phyloP scores from a whole-genome alignment of 1,140 invertebrate species.

The Idris sp. region DNA sequence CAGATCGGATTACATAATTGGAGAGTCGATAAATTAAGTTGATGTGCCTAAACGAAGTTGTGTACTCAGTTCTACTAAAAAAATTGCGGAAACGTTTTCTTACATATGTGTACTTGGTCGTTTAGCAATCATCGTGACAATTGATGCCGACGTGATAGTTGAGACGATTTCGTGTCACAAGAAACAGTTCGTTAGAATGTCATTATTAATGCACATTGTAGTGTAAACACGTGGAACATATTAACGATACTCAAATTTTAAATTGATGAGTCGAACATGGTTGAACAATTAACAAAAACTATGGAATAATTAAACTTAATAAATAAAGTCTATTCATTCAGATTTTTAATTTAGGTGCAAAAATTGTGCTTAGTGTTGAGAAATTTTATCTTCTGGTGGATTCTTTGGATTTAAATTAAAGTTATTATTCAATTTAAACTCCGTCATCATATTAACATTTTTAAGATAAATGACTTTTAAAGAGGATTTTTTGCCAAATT shows the following conservation, averaged over 20 bases:
- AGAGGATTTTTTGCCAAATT: too few relatives aligned
- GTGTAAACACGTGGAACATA: slow-evolving; percentile 39
- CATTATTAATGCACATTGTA: too few relatives aligned
- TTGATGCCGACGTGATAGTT: slow-evolving; percentile 43
- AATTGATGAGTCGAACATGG: slow-evolving; percentile 28
- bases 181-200: slow-evolving; percentile 24
- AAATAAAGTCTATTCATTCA: too few relatives aligned
- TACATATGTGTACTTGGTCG: neutral
- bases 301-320: slow-evolving; percentile 30
- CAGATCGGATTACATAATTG: too few relatives aligned
- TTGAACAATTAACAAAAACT: slow-evolving; percentile 40
- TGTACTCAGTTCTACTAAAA: neutral
- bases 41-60: neutral
- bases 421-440: too few relatives aligned
- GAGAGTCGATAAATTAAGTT: too few relatives aligned
- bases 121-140: slow-evolving; percentile 41
- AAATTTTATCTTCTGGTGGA: too few relatives aligned
- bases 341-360: too few relatives aligned
- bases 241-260: slow-evolving; percentile 29
- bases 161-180: slow-evolving; percentile 46
- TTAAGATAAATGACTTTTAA: too few relatives aligned
- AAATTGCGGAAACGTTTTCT: slow-evolving; percentile 18
- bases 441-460: too few relatives aligned
- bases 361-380: too few relatives aligned
- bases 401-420: too few relatives aligned